These are phyloP conservation scores for Phortica variegata DNA, from an alignment of 1,140 invertebrate species.

Conservation along the genomic window DNA sequence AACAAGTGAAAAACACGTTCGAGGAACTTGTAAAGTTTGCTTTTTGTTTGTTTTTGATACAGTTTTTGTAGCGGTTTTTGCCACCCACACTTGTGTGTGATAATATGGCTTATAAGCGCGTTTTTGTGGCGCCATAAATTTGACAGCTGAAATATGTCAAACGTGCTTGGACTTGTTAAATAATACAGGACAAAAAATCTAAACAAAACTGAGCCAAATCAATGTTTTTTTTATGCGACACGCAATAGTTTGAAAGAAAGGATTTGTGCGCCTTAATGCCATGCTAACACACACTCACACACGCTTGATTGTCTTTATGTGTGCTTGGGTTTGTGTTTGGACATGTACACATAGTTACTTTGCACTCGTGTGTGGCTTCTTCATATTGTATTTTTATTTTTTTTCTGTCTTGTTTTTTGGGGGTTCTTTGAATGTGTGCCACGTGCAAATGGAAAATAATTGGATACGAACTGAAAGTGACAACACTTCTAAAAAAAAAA, in stretches of 20 bases:
- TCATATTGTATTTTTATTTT: too few species aligned
- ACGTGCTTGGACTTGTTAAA: conserved; percentile 33
- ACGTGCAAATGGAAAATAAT: conserved; percentile 3
- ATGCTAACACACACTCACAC: not conserved
- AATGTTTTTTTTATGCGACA: conserved; percentile 7
- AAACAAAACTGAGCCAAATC: conserved; percentile 15
- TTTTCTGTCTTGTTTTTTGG: too few species aligned
- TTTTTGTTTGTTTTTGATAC: conserved; percentile 44
- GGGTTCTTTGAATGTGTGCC: conserved; percentile 1
- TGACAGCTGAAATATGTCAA: conserved; percentile 3
- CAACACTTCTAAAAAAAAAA: too few species aligned
- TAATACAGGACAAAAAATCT: conserved; percentile 17
- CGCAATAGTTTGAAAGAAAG: too few species aligned
- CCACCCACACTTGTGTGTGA: not conserved
- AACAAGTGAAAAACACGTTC: too few species aligned
- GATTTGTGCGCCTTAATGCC: not conserved
- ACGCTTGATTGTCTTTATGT: not conserved
- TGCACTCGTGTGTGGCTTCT: too few species aligned
- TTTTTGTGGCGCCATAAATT: conserved; percentile 38
- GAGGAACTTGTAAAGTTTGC: too few species aligned
- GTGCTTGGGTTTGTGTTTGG: not conserved
- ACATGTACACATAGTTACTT: not conserved
- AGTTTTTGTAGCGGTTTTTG: conserved; percentile 19
- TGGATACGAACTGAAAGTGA: too few species aligned
- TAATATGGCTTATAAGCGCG: conserved; percentile 26